Evolutionary conservation across 1,140 invertebrate genomes (phyloP), one percentile per base, ranked within the genome.

Genomic region (Drosophila busckii): DNA sequence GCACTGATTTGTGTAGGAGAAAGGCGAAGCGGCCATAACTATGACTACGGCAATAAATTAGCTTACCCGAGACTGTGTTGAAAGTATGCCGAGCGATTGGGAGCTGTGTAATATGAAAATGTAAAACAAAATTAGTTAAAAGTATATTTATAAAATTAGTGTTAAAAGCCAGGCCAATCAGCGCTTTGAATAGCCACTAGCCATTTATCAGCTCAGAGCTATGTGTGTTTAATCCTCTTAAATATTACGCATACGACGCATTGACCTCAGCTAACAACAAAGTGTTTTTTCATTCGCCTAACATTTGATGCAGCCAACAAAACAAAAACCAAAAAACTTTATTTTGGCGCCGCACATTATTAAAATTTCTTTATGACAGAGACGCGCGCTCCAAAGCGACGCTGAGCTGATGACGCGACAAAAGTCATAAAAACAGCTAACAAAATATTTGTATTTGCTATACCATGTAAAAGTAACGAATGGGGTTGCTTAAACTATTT

Each of bases 331-430:
- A 65, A 62, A 53, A 80, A 82, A 82, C 55, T 54, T 82, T 78
- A n/a, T n/a, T 84, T 84, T 80, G 71, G 78, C 78, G 78, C 78
- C 78, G 64, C 78, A 73, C 78, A 84, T 84, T 84, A 84, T 84
- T 84, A 84, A 84, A 80, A 80, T 84, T 65, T 73, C 69, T 83
- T 82, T 82, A 82, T 82, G 75, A 82, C 75, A 83, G 69, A 75
- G 68, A 37, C 55, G 60, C 52, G 50, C 63, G 70, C 58, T 49
- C 64, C 52, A 69, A 55, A 71, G 65, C 66, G 46, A 45, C 49
- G 53, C 52, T 42, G 46, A 54, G 35, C 31, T 54, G 42, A 54
- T 50, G 50, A 70, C 71, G 73, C 73, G 73, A 80, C 73, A 82
- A 73, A 82, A 80, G 75, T 63, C 73, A 80, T 80, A 80, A 78